Evolutionary conservation across 2,113 vertebrate genomes (phyloP).

Genomic region (Australoheros scitulus): DNA sequence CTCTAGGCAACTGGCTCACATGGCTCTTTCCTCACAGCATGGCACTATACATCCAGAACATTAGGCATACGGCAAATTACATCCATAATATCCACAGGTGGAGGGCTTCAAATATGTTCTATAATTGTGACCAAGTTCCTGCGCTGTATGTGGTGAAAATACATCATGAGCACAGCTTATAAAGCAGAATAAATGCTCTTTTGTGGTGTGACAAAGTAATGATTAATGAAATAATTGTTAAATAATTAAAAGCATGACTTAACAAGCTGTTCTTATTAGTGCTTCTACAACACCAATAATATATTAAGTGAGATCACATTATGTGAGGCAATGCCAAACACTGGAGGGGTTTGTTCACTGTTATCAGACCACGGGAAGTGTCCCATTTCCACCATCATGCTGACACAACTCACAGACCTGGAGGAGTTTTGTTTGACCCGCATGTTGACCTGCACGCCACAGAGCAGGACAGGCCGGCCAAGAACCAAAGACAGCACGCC

Average conservation of each 20-base stretch:
- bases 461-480: slow-evolving; percentile 87
- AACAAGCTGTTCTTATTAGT: slow-evolving; percentile 9
- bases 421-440: slow-evolving; percentile 93
- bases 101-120: slow-evolving; percentile 58
- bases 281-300: slow-evolving; percentile 21
- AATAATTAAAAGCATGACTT: slow-evolving; percentile 8
- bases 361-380: slow-evolving; percentile 86
- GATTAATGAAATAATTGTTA: slow-evolving; percentile 9
- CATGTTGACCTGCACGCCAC: slow-evolving; percentile 93
- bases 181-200: slow-evolving; percentile 8
- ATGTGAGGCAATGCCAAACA: slow-evolving; percentile 9
- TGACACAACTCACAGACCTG: slow-evolving; percentile 87
- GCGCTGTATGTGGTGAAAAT: slow-evolving; percentile 1
- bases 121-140: slow-evolving; percentile 24
- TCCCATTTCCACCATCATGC: slow-evolving; percentile 87
- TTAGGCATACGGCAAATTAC: slow-evolving; percentile 74
- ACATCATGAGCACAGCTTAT: slow-evolving; percentile 8
- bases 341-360: slow-evolving; percentile 72
- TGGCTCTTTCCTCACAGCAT: slow-evolving; percentile 78
- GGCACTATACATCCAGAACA: slow-evolving; percentile 77
- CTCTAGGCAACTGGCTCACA: slow-evolving; percentile 63
- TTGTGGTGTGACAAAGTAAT: slow-evolving; percentile 1
- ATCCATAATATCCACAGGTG: slow-evolving; percentile 74
- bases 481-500: slow-evolving; percentile 90
- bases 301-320: slow-evolving; percentile 24